Base-by-base conservation (phyloP, 2,888 invertebrate genomes). In the Patella caerulea region DNA sequence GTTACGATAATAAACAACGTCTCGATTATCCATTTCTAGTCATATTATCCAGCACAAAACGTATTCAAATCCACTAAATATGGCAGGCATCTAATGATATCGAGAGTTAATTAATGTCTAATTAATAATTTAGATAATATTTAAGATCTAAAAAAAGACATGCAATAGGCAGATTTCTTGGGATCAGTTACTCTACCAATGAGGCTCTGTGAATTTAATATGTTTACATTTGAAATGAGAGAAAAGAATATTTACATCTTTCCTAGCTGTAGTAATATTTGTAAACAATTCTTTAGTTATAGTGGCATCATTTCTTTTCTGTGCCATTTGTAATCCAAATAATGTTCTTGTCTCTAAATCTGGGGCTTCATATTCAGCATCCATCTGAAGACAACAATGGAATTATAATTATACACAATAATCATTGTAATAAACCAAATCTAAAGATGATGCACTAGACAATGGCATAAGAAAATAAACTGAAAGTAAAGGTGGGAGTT, bases 281-380 rank as follows among this genome's bases (percentile, higher is more conserved):
- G 93, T 92, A 90, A 99, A 98, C 0, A 97, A 92, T 0, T 94
- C 93, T 2, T 94, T 92, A 81, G 96, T 94, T 83, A 99, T 97
- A 65, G 94, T 92, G 0, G 95, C 96, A 91, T 98, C 95, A 91
- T 99, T 99, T 65, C 98, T 94, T 89, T 94, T 95, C 91, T 98
- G 98, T 88, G 96, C 96, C 90, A 98, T 91, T 5, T 95, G 95
- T 70, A 98, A 92, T 1, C 98, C 97, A 89, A 95, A 98, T 34
- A 98, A 92, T 0, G 95, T 94, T 91, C 95, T 95, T 65, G 95
- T 95, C 92, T 99, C 99, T 65, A 95, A 94, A 11, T 94, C 92
- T 29, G 94, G 94, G 0, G 99, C 98, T 81, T 94, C 94, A 90
- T 97, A 99, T 55, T 92, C 93, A 0, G 96, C 94, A 92, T 98